Conservation (phyloP, 2,888 invertebrate species). For the Drosophila birchii region DNA sequence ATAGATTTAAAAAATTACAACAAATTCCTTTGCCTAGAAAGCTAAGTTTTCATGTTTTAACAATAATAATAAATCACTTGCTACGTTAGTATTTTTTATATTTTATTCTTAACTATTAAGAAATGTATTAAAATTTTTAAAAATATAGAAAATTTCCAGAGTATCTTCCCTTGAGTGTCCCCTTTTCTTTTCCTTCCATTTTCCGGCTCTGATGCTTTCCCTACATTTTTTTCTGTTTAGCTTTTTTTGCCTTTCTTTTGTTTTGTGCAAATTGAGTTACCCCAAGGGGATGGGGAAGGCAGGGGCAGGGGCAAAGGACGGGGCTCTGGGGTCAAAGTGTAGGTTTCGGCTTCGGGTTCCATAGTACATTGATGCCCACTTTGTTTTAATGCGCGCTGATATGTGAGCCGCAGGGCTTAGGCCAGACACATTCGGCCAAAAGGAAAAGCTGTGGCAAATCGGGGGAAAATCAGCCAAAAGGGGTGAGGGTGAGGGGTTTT, state of each 20-base stretch:
- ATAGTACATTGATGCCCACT: conserved; percentile 80
- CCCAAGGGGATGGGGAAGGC: not conserved
- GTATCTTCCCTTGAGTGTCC: not conserved
- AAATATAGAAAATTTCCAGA: not conserved
- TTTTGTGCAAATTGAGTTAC: conserved; percentile 72
- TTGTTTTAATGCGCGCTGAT: conserved; percentile 80
- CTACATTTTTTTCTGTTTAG: conserved; percentile 3
- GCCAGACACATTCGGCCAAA: conserved; percentile 48
- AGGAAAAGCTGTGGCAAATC: conserved; percentile 16
- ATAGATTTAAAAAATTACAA: not conserved
- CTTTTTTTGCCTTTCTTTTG: conserved; percentile 40
- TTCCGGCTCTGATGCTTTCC: not conserved
- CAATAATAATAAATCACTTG: too few species aligned
- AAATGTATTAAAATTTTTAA: not conserved
- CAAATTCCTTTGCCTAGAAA: not conserved
- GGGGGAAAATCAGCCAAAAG: not conserved
- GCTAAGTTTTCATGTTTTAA: too few species aligned
- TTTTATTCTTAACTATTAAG: not conserved
- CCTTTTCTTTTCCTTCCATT: not conserved
- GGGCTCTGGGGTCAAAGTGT: conserved; percentile 8
- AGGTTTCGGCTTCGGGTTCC: conserved; percentile 44
- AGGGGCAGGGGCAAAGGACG: not conserved
- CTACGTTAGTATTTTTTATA: not conserved
- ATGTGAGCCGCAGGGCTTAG: conserved; percentile 76
- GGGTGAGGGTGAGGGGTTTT: not conserved